Base-by-base conservation (phyloP, 2,113 vertebrate genomes). In the Mustela nigripes region DNA sequence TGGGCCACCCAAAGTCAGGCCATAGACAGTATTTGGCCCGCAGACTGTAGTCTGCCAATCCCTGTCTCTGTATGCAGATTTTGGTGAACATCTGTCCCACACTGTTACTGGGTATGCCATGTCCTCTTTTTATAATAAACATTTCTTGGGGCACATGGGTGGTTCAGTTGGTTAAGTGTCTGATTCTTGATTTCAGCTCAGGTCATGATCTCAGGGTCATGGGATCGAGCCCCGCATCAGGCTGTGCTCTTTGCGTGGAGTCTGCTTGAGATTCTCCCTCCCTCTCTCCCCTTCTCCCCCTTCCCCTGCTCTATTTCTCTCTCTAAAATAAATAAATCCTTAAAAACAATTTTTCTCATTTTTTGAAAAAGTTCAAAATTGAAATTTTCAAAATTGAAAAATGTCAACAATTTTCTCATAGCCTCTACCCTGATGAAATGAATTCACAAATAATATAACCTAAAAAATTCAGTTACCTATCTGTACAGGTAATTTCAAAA, bases 221-320 rank as follows among this genome's bases (percentile, higher is more conserved):
- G 16, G 18, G 33, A 19, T 69, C 0, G 1, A 69, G 67, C 18
- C 33, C n/a, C 1, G 18, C 4, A 8, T 69, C 8, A 0, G 33
- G 67, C 33, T 69, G 16, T n/a, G 12, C 0, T 2, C 67, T 36
- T 69, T 19, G 67, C 5, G 1, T 36, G 67, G 33, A 36, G 33
- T 36, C 67, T 21, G 18, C 33, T 69, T 69, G 67, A 69, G 67
- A 21, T 69, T n/a, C 65, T 69, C 33, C 18, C 33, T 69, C 33
- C 36, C 67, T n/a, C 33, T 36, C 33, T 21, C 7, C 33, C 33
- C 16, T 19, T 21, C 65, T 33, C 7, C 31, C 33, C 67, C 12
- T 26, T 10, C 24, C 22, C 60, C 60, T 11, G 26, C 67, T 69
- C 18, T 69, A 16, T 69, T 33, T 69, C 18, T 19, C 16, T 69